Base-by-base conservation (phyloP, 2,888 invertebrate genomes). In the Hirtodrosophila cameraria region DNA sequence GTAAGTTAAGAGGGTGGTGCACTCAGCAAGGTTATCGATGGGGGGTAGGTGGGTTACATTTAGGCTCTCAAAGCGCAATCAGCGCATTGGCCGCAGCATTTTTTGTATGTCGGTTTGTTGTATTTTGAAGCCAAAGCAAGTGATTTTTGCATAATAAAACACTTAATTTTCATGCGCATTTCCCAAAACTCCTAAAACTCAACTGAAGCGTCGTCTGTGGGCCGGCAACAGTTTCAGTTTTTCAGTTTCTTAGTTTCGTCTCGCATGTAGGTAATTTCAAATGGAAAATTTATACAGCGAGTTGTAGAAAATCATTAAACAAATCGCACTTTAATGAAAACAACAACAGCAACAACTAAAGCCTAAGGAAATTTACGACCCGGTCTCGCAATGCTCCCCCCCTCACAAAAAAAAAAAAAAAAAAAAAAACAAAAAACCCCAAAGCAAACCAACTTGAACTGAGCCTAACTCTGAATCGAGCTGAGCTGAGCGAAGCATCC, bases 121-220 rank as follows among this genome's bases (percentile, higher is more conserved):
- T 49, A 41, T 53, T 62, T 62, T 62, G 54, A 52, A 57, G 63
- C 50, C 50, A 41, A n/a, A n/a, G 38, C 60, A 68, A 71, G 52
- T 70, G 72, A 65, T 75, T 87, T 88, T 89, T 89, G 88, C 88
- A 89, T 89, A 89, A 88, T 88, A 88, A 83, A 87, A 82, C 89
- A 87, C 87, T 89, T 88, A 88, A 87, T 88, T 86, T 86, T 77
- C 80, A 85, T 83, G 83, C 68, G 80, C 77, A 83, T 83, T 83
- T 80, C 83, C 83, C 71, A 66, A 80, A 80, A 77, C 65, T 54
- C 61, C 57, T 53, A 71, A 78, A 66, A 67, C 71, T 59, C 66
- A 76, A 83, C 72, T 75, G 60, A 71, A 69, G 73, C 64, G 33
- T 38, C 64, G 33, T 38, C 46, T 57, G 63, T 45, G 62, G 49